Evolutionary conservation across 2,888 invertebrate species (phyloP).

Genomic region (Troides helena): DNA sequence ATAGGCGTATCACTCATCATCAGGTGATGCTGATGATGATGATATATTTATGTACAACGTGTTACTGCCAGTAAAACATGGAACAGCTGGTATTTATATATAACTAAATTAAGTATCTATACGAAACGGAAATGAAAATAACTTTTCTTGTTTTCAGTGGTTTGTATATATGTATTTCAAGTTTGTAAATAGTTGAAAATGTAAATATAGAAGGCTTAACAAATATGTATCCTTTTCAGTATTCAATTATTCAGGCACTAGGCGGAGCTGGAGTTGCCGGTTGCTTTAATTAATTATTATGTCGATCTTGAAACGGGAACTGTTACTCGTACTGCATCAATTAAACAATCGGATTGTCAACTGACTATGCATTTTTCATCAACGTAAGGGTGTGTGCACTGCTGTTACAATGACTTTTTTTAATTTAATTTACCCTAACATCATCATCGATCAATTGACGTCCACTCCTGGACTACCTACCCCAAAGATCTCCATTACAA

Average conservation of each 20-base stretch:
- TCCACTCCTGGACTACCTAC: no score
- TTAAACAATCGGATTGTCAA: conserved; percentile 25
- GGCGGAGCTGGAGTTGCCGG: conserved; percentile 6
- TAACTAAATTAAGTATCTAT: no score
- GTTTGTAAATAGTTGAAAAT: not conserved
- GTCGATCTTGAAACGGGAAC: conserved; percentile 10
- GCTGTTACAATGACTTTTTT: not conserved
- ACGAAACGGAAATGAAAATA: no score
- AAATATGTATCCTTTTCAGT: not conserved
- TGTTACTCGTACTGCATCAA: conserved; percentile 27
- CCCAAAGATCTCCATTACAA: no score
- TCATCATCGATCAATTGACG: no score
- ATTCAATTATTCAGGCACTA: conserved; percentile 24
- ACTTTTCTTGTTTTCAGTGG: no score
- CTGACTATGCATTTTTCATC: conserved; percentile 28
- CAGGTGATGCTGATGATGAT: no score
- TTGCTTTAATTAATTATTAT: conserved; percentile 29
- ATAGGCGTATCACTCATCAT: no score
- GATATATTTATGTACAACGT: no score
- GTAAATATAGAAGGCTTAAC: not conserved
- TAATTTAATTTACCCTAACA: no score
- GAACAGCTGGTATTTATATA: no score
- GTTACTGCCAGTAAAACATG: no score
- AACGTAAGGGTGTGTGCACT: conserved; percentile 14
- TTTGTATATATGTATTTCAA: not conserved